phyloP scores from a whole-genome alignment of 2,888 invertebrate species.

The Mantis religiosa region DNA sequence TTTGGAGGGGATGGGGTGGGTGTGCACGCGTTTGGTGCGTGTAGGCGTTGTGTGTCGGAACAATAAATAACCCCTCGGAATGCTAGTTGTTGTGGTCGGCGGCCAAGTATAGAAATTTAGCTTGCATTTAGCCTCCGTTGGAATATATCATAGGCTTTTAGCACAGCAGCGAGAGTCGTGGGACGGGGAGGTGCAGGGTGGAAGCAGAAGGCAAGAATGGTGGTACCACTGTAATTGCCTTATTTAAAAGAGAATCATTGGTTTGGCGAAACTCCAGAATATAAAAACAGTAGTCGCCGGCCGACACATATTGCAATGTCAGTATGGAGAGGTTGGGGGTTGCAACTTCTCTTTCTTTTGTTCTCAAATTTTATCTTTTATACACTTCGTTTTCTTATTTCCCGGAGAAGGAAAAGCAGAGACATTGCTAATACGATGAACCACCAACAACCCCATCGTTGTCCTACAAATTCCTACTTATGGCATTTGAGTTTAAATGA shows the following conservation, averaged over 20 bases:
- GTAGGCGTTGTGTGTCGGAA: too few relatives aligned
- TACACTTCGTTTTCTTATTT: not conserved
- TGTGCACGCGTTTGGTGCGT: not conserved
- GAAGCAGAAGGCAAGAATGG: not conserved
- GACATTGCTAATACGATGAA: not conserved
- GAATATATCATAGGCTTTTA: conserved; percentile 4
- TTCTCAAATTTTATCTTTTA: not conserved
- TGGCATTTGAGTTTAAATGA: not conserved
- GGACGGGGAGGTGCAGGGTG: not conserved
- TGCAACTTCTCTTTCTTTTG: not conserved
- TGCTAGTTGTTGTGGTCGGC: not conserved
- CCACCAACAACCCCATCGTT: not conserved
- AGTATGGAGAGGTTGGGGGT: not conserved
- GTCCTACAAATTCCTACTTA: not conserved
- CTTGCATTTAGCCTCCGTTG: not conserved
- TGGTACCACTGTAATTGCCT: conserved; percentile 11
- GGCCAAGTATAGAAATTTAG: not conserved
- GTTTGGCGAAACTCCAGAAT: conserved; percentile 9
- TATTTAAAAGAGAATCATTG: conserved; percentile 11
- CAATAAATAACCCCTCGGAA: not conserved
- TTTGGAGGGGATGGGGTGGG: not conserved
- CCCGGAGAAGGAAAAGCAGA: not conserved
- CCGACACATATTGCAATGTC: not conserved
- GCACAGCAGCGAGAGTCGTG: not conserved
- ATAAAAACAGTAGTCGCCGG: not conserved